phyloP scores from a whole-genome alignment of 2,113 vertebrate species.

The Chaenocephalus aceratus region DNA sequence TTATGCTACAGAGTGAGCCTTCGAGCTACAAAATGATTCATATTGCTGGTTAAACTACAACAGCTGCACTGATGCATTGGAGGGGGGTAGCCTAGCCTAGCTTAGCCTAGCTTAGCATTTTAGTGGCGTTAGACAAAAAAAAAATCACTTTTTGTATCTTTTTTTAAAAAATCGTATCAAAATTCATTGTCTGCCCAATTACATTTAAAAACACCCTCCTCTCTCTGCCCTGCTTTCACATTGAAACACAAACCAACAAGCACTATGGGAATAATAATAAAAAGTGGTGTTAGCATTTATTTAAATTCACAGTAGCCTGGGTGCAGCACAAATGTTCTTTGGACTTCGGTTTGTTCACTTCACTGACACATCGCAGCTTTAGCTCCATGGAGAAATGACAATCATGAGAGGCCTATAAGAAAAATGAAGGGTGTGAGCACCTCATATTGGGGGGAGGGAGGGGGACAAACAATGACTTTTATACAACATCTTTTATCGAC shows the following conservation, averaged over 20 bases:
- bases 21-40: constrained; percentile 80
- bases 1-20: constrained; percentile 83
- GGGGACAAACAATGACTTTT: constrained; percentile 84
- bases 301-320: constrained; percentile 97
- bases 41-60: constrained; percentile 86
- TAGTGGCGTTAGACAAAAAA: constrained; percentile 67
- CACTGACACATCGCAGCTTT: constrained; percentile 83
- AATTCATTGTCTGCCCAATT: constrained; percentile 72
- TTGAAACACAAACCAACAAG: constrained; percentile 64
- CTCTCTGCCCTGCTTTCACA: constrained; percentile 54
- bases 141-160: constrained; percentile 35
- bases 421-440: constrained; percentile 77
- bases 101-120: constrained; percentile 67
- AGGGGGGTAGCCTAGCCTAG: constrained; percentile 12
- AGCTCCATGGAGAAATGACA: constrained; percentile 80
- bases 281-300: constrained; percentile 78
- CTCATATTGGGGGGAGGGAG: constrained; percentile 49
- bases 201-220: constrained; percentile 61
- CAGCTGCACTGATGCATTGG: constrained; percentile 77
- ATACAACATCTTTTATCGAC: constrained; percentile 89
- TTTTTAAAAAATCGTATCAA: constrained; percentile 63
- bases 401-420: constrained; percentile 77
- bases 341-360: constrained; percentile 91
- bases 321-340: constrained; percentile 99
- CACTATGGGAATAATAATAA: constrained; percentile 81